phyloP scores from a whole-genome alignment of 2,113 vertebrate genomes.

The Hyla sarda region DNA sequence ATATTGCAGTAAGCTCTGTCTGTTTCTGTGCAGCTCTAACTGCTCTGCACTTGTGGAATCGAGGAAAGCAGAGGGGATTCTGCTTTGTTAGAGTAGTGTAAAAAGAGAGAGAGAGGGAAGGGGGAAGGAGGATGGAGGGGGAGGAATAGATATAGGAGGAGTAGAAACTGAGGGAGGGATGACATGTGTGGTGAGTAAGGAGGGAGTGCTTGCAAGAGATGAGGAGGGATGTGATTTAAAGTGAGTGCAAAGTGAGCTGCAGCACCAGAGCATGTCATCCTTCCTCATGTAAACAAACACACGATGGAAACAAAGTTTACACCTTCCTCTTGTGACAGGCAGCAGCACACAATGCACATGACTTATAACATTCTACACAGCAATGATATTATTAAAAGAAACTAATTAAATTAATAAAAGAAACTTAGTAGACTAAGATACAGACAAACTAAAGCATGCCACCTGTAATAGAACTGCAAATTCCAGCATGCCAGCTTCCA shows the following conservation, averaged over 20 bases:
- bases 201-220: constrained; percentile 40
- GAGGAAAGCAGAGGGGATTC: constrained; percentile 61
- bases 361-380: neutral
- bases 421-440: neutral
- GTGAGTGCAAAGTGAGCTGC: constrained; percentile 29
- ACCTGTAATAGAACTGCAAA: neutral
- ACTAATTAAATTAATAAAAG: too few relatives aligned
- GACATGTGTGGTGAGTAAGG: constrained; percentile 48
- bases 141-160: constrained; percentile 52
- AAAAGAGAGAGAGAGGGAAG: constrained; percentile 69
- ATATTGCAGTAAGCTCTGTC: constrained; percentile 6
- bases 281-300: neutral
- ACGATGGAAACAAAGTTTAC: neutral
- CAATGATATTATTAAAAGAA: neutral
- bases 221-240: constrained; percentile 23
- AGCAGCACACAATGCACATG: neutral
- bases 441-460: neutral
- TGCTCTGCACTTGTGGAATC: constrained; percentile 77
- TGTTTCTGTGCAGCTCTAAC: constrained; percentile 63
- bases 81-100: constrained; percentile 70
- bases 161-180: constrained; percentile 54
- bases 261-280: neutral
- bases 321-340: neutral
- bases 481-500: neutral
- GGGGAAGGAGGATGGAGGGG: constrained; percentile 41